These are phyloP conservation scores for Narcine bancroftii DNA, from an alignment of 2,113 vertebrate species.

Conservation along the genomic window DNA sequence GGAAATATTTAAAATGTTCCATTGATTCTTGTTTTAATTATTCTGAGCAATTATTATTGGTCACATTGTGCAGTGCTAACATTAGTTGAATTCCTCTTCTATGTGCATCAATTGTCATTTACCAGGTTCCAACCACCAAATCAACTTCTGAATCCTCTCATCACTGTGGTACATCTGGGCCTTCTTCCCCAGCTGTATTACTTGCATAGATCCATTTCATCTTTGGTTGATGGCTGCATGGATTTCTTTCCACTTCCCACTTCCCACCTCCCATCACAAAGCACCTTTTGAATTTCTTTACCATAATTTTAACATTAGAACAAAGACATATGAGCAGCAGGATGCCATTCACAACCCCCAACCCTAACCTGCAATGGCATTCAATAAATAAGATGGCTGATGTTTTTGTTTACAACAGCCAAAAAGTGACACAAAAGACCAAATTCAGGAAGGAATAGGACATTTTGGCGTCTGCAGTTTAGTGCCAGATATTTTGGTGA, in stretches of 20 bases:
- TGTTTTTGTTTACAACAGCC: too few relatives aligned
- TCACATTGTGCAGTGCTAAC: not conserved
- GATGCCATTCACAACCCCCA: too few relatives aligned
- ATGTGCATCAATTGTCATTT: not conserved
- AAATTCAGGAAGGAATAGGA: too few relatives aligned
- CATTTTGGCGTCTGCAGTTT: too few relatives aligned
- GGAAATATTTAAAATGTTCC: too few relatives aligned
- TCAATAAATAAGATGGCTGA: too few relatives aligned
- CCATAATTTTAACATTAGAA: not conserved
- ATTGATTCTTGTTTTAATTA: too few relatives aligned
- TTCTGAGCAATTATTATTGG: not conserved
- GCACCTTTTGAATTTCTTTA: not conserved
- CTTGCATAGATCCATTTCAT: not conserved
- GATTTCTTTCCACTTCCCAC: not conserved
- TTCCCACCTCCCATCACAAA: not conserved
- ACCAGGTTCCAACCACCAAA: not conserved
- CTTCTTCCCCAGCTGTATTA: not conserved
- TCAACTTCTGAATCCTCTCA: not conserved
- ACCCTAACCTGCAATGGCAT: too few relatives aligned
- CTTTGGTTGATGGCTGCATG: not conserved
- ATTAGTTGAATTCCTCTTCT: not conserved
- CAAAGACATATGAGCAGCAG: not conserved
- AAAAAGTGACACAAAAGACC: too few relatives aligned
- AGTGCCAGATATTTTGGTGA: too few relatives aligned
- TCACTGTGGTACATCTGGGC: not conserved